Conservation (phyloP, 2,888 invertebrate genomes). For the Germaria angustata region DNA sequence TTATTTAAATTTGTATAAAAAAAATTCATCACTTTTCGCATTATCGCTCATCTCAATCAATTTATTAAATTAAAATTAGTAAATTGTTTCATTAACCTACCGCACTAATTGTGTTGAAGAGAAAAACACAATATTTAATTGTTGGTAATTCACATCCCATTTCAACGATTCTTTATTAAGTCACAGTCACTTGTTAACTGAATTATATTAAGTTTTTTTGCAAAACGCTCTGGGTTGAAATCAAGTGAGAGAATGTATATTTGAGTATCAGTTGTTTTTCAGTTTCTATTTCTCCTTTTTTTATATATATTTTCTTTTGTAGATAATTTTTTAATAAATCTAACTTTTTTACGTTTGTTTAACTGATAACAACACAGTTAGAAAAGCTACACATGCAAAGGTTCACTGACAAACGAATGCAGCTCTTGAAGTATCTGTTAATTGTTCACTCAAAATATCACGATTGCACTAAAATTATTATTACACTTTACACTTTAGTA, state of each 20-base stretch:
- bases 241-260: not conserved
- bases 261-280: slow-evolving; percentile 11
- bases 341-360: slow-evolving; percentile 22
- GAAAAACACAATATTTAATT: slow-evolving; percentile 73
- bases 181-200: slow-evolving; percentile 45
- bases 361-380: slow-evolving; percentile 33
- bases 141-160: slow-evolving; percentile 76
- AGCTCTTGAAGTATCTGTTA: not conserved
- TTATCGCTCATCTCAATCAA: not conserved
- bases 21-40: not conserved
- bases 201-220: slow-evolving; percentile 37
- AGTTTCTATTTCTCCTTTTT: slow-evolving; percentile 2
- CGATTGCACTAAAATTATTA: no score
- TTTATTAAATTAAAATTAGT: not conserved
- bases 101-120: slow-evolving; percentile 75
- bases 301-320: not conserved
- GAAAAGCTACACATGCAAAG: not conserved
- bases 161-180: slow-evolving; percentile 43
- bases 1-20: not conserved
- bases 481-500: no score
- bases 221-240: slow-evolving; percentile 23
- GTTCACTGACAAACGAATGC: not conserved
- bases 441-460: no score
- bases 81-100: slow-evolving; percentile 70
- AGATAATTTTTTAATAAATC: slow-evolving; percentile 1